Base-by-base conservation (phyloP, 2,888 invertebrate genomes). In the Campoplex nolae region DNA sequence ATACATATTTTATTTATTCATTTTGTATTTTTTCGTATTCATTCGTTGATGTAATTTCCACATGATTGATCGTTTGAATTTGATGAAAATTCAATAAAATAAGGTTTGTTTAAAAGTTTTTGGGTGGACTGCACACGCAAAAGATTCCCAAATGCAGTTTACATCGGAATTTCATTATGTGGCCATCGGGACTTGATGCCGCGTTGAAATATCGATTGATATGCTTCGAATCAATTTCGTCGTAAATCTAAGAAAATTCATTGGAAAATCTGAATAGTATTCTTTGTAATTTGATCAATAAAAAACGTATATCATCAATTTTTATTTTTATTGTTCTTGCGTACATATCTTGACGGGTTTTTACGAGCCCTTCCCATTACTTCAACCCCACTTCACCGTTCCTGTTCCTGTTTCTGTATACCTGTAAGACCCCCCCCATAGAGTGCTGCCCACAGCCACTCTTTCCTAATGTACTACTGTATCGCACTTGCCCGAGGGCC, bases 131-230 rank as follows among this genome's bases (percentile, higher is more conserved):
- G 18, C 45, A 70, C 48, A 16, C 2, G 42, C 58, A 18, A 45
- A 75, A 58, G 58, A 75, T 38, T 35, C 65, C 48, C 73, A 84
- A 62, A 84, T 73, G 28, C 35, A 54, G 84, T 87, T 84, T 62
- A 9, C 28, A 67, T 82, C 68, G 84, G 65, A 73, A 56, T 79
- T 70, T 70, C 76, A 76, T 79, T 45, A 62, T 54, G 51, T 58
- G 51, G 35, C 13, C 65, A 65, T 79, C 38, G 48, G 56, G 73
- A 7, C 71, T 68, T 18, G 42, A 54, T 42, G 51, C 45, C 28
- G 62, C 45, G 18, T 13, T n/a, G 51, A 67, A 48, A 67, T 58
- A 67, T 77, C 74, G 54, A 54, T 54, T 32, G n/a, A n/a, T 54
- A 65, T 16, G 35, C 67, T n/a, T 51, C 67, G 3, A 51, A 77